Evolutionary conservation across 2,888 invertebrate species (phyloP), one percentile per base, ranked within the genome.

Genomic region (Yponomeuta malinellus): DNA sequence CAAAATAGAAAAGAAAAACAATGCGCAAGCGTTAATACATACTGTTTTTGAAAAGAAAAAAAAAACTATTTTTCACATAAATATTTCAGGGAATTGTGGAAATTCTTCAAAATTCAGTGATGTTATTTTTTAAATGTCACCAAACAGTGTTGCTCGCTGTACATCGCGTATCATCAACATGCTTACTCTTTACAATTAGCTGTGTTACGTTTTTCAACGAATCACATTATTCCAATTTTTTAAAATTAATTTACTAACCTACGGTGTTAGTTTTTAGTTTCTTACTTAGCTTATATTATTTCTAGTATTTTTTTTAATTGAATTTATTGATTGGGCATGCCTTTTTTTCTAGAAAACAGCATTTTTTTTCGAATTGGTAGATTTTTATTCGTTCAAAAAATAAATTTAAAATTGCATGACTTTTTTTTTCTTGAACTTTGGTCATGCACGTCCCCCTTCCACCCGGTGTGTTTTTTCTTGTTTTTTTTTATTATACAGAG

Each of bases 391-490:
- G 52, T 69, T 71, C 68, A 71, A 10, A 75, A 76, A 73, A 73
- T 75, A 74, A 75, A 76, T 75, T 73, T 74, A 74, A 75, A 74
- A 73, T 70, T 72, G 81, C 80, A 81, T 81, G 80, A 76, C 74
- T 48, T 74, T 74, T 68, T 73, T 71, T 72, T 70, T 70, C 63
- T 3, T 52, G 9, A 52, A 52, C 48, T 70, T 72, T 73, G 76
- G 79, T 81, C 82, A 78, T 81, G 84, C 83, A 83, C 83, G 82
- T 52, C 77, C 79, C 79, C 71, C 63, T 63, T 33, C 63, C 72
- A 75, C 73, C 68, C 15, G 65, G 15, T 70, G 37, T 70, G 15
- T 43, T 23, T 23, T 10, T 2, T 10, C 15, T 33, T 31, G 4
- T 43, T 37, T 67, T 23, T 23, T 15, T 31, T 48, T 29, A 65